Conservation (phyloP, 2,113 vertebrate genomes). For the Pithys albifrons region DNA sequence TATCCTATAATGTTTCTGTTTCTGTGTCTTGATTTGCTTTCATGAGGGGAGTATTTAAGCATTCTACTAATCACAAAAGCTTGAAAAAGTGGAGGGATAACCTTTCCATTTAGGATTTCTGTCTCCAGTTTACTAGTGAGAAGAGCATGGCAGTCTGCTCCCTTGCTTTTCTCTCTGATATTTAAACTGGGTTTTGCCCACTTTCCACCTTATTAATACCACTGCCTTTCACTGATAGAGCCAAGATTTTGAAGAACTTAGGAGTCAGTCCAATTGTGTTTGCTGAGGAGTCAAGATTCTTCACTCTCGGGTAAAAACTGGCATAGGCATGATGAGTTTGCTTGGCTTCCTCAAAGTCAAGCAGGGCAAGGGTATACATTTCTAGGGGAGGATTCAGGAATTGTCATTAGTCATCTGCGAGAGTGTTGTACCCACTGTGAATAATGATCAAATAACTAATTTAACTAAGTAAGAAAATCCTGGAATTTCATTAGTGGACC, state of each 20-base stretch:
- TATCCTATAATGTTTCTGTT: not conserved
- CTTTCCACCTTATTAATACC: not conserved
- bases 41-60: not conserved
- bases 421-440: not conserved
- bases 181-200: accelerated
- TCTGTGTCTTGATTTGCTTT: not conserved
- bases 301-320: not conserved
- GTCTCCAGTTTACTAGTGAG: not conserved
- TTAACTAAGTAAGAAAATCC: not conserved
- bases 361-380: not conserved
- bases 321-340: not conserved
- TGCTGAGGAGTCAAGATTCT: not conserved
- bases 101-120: not conserved
- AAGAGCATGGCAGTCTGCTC: not conserved
- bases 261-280: not conserved
- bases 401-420: not conserved
- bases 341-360: not conserved
- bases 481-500: not conserved
- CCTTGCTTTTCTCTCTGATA: not conserved
- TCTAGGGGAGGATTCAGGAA: not conserved
- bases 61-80: not conserved
- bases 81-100: not conserved
- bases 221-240: not conserved
- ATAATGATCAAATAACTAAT: not conserved
- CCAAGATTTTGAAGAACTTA: not conserved